phyloP scores from a whole-genome alignment of 2,888 invertebrate species.

The Latrodectus elegans region DNA sequence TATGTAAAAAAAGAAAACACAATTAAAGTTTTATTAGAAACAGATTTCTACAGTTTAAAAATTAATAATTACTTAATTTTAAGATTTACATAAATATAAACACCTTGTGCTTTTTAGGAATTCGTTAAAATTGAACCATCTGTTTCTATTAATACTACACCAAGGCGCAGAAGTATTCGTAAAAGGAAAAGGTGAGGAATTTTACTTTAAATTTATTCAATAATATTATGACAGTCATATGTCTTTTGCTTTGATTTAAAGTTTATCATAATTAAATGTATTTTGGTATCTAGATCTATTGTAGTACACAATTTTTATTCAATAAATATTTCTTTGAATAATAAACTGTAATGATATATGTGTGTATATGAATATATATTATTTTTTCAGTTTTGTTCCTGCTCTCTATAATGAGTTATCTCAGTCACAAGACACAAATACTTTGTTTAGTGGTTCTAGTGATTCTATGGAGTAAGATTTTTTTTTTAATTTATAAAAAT shows the following conservation, averaged over 20 bases:
- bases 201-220: neutral
- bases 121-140: slow-evolving; percentile 54
- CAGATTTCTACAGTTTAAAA: neutral
- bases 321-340: too few species aligned
- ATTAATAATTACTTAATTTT: neutral
- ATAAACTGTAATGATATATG: too few species aligned
- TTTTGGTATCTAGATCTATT: too few species aligned
- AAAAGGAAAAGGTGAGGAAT: slow-evolving; percentile 36
- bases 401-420: slow-evolving; percentile 63
- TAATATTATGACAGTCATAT: neutral
- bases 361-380: neutral
- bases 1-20: too few species aligned
- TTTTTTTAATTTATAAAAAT: neutral
- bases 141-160: neutral
- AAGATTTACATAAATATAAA: neutral
- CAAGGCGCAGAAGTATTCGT: slow-evolving; percentile 30
- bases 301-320: too few species aligned
- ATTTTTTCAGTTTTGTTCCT: slow-evolving; percentile 51
- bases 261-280: neutral
- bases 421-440: slow-evolving; percentile 56
- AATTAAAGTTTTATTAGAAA: too few species aligned
- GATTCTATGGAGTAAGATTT: slow-evolving; percentile 56
- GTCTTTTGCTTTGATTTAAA: neutral
- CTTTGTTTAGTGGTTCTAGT: slow-evolving; percentile 30
- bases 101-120: slow-evolving; percentile 28